Evolutionary conservation across 2,888 invertebrate species (phyloP).

Genomic region (Branchellion lobata): DNA sequence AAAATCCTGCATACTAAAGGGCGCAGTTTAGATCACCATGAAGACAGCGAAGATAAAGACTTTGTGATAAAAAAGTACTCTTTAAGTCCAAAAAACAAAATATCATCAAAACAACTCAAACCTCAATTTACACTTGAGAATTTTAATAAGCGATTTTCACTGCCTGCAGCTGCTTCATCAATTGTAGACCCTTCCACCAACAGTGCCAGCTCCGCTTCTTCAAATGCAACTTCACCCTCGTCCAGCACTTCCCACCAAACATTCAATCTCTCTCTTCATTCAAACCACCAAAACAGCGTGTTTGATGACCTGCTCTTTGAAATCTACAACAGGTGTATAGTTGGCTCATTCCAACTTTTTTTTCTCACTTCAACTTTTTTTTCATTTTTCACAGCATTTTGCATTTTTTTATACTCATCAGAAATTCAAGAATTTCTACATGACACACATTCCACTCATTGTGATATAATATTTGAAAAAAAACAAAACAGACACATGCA

Average conservation of each 20-base stretch:
- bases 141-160: background rate
- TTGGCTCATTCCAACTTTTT: no score
- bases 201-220: background rate
- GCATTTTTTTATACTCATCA: no score
- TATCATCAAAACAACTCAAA: background rate
- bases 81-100: conserved; percentile 14
- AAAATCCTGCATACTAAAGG: background rate
- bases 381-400: no score
- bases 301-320: conserved; percentile 61
- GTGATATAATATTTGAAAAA: no score
- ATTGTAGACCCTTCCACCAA: background rate
- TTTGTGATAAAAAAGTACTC: background rate
- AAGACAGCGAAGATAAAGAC: background rate
- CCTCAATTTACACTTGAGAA: background rate
- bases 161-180: background rate
- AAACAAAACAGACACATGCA: no score
- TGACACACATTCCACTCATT: no score
- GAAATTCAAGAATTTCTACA: no score
- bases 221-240: background rate
- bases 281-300: conserved; percentile 50
- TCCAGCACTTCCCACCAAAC: background rate
- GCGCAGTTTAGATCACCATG: background rate
- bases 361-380: no score
- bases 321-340: conserved; percentile 57
- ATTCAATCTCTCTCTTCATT: background rate